Evolutionary conservation across 2,113 vertebrate genomes (phyloP).

Genomic region (Melozone crissalis): DNA sequence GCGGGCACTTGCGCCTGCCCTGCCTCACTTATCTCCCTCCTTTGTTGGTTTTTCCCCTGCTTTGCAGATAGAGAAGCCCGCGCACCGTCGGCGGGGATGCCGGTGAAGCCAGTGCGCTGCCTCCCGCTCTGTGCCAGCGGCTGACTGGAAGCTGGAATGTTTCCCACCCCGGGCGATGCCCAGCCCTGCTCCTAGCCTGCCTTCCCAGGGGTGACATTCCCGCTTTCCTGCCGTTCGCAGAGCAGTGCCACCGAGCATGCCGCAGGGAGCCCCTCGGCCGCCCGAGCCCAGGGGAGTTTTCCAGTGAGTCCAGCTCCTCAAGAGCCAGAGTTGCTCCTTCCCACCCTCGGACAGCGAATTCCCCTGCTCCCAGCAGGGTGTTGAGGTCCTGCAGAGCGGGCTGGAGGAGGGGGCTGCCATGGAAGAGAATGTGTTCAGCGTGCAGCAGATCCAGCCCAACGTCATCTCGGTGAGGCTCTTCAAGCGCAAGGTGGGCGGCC

Average conservation of each 20-base stretch:
- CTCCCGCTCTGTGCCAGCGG: neutral
- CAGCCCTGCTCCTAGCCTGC: neutral
- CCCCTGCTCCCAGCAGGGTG: neutral
- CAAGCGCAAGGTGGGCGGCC: constrained; percentile 92
- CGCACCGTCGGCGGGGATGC: neutral
- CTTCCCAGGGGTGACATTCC: neutral
- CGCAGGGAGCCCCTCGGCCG: neutral
- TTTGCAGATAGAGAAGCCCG: constrained; percentile 32
- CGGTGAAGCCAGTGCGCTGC: neutral
- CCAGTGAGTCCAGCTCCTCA: constrained; percentile 7
- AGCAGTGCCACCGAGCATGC: neutral
- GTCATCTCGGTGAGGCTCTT: constrained; percentile 96
- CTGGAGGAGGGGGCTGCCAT: constrained; percentile 69
- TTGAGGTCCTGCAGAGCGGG: neutral
- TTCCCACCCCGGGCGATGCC: neutral
- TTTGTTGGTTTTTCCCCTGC: neutral
- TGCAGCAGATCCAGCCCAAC: constrained; percentile 96
- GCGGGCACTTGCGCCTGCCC: neutral
- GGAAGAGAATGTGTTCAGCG: constrained; percentile 88
- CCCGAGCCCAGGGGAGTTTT: neutral
- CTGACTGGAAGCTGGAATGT: neutral
- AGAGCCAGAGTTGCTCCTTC: neutral
- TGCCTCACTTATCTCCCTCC: neutral
- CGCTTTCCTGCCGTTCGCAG: neutral
- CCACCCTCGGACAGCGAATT: accelerated